Percentiles rank a stretch among this genome's conserved stretches.
Evolutionary conservation across 2,888 invertebrate genomes (phyloP).

Genomic region (Brenthis ino): DNA sequence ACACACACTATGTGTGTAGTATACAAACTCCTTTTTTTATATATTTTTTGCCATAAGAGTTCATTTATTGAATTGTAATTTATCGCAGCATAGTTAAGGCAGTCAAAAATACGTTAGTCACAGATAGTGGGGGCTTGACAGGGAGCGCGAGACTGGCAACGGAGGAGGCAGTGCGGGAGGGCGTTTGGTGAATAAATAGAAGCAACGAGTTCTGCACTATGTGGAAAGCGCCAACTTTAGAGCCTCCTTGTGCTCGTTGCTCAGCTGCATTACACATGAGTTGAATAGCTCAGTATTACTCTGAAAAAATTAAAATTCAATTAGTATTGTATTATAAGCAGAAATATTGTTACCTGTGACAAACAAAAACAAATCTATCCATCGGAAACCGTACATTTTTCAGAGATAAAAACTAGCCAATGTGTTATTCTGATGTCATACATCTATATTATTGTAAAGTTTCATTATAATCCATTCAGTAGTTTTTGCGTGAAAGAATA

Average conservation of each 20-base stretch:
- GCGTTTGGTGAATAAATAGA: slow-evolving; percentile 47
- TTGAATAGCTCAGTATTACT: slow-evolving; percentile 90
- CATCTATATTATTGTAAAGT: too few relatives aligned
- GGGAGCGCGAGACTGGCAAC: slow-evolving; percentile 46
- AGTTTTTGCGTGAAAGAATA: too few relatives aligned
- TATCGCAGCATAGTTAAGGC: slow-evolving; percentile 23
- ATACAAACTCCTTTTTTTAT: slow-evolving; percentile 14
- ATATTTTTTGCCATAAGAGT: slow-evolving; percentile 18
- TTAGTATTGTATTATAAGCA: neutral
- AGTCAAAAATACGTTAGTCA: slow-evolving; percentile 21
- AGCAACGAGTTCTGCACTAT: slow-evolving; percentile 48
- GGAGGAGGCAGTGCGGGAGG: slow-evolving; percentile 45
- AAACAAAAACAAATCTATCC: too few relatives aligned
- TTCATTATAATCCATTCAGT: too few relatives aligned
- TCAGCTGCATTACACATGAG: slow-evolving; percentile 88
- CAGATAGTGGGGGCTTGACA: slow-evolving; percentile 29
- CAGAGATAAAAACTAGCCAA: too few relatives aligned
- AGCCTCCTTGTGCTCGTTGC: slow-evolving; percentile 91
- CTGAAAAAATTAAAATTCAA: slow-evolving; percentile 66
- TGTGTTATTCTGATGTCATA: too few relatives aligned
- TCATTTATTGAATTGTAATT: slow-evolving; percentile 26
- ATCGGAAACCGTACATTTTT: too few relatives aligned
- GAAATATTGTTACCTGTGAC: too few relatives aligned
- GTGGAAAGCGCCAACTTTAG: slow-evolving; percentile 87
- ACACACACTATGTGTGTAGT: slow-evolving; percentile 20